Conservation (phyloP, 1,140 invertebrate species). For the Artemia franciscana region DNA sequence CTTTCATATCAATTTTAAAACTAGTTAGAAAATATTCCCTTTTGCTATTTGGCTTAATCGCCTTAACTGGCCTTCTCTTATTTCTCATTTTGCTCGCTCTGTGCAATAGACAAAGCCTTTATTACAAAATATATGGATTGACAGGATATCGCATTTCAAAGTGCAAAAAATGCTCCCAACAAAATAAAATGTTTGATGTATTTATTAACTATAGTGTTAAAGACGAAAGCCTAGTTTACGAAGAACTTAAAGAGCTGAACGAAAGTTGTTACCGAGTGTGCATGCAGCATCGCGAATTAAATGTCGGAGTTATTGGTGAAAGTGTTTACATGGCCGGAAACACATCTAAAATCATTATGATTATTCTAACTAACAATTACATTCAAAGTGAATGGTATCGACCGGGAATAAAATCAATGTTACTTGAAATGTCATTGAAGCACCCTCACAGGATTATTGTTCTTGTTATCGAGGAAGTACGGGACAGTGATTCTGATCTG, state of each 20-base stretch:
- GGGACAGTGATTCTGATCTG: neutral
- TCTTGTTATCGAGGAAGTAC: neutral
- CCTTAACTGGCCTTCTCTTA: conserved; percentile 32
- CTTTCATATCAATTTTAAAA: neutral
- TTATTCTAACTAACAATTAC: conserved; percentile 78
- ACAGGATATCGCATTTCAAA: conserved; percentile 27
- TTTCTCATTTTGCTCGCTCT: conserved; percentile 64
- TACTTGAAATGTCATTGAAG: neutral
- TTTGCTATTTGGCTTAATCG: conserved; percentile 36
- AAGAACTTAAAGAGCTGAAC: conserved; percentile 55
- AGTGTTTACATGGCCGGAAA: conserved; percentile 76
- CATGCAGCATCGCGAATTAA: conserved; percentile 66
- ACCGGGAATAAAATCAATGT: neutral
- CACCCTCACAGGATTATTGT: neutral
- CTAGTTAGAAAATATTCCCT: conserved; percentile 24
- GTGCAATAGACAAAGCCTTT: conserved; percentile 66
- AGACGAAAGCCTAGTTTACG: conserved; percentile 68
- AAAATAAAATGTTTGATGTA: conserved; percentile 45
- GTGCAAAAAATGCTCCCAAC: conserved; percentile 38
- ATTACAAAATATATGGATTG: conserved; percentile 50
- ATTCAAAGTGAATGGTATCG: conserved; percentile 81
- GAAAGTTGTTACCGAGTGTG: conserved; percentile 68
- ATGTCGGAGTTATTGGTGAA: conserved; percentile 39
- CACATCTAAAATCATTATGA: conserved; percentile 60
- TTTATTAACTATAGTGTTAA: conserved; percentile 82